These are phyloP conservation scores for Ranitomeya imitator DNA, from an alignment of 2,113 vertebrate genomes.

Conservation along the genomic window DNA sequence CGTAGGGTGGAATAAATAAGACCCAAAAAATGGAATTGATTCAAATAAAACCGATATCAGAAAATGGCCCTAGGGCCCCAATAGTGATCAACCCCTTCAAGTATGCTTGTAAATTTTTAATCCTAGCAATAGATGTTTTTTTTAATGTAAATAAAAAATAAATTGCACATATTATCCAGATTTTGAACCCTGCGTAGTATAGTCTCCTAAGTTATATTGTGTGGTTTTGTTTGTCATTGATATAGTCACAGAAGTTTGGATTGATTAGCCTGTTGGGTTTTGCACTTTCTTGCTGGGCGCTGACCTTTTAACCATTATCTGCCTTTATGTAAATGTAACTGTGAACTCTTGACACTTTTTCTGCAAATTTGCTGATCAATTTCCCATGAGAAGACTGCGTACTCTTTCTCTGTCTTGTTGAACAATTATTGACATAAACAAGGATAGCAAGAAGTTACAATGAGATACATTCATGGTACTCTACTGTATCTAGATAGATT, in stretches of 20 bases:
- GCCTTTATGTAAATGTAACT: constrained; percentile 22
- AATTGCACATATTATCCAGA: neutral
- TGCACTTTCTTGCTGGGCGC: neutral
- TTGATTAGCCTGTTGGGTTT: constrained; percentile 1
- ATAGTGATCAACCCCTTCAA: too few relatives aligned
- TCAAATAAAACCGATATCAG: too few relatives aligned
- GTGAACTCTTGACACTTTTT: constrained; percentile 32
- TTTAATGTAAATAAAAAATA: neutral
- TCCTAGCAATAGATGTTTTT: too few relatives aligned
- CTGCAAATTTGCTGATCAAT: constrained; percentile 18
- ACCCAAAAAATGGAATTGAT: too few relatives aligned
- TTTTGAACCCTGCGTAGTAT: neutral
- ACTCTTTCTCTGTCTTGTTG: neutral
- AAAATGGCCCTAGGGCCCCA: too few relatives aligned
- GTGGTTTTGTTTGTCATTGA: neutral
- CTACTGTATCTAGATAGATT: neutral
- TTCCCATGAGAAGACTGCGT: neutral
- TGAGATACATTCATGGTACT: neutral
- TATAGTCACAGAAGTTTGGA: neutral
- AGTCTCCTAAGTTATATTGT: neutral
- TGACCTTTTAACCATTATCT: constrained; percentile 22
- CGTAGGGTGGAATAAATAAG: too few relatives aligned
- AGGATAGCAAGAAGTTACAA: neutral
- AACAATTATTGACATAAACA: constrained; percentile 44
- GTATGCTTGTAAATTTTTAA: too few relatives aligned